Conservation (phyloP, 2,797 vertebrate species). For the Emydoidea blandingii region DNA sequence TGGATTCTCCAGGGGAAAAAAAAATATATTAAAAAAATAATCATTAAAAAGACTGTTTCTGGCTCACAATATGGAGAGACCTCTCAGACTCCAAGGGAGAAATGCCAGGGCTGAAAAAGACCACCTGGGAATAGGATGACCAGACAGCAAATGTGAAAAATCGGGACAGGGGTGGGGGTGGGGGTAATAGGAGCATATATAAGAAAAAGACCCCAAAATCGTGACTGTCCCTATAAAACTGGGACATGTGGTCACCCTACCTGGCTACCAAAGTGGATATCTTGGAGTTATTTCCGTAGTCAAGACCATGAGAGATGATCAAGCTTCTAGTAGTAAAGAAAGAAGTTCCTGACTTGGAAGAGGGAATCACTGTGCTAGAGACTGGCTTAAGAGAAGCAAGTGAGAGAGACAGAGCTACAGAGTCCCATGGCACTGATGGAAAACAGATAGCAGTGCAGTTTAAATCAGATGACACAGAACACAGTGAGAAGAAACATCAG, state of each 20-base stretch:
- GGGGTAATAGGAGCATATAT: too few species aligned
- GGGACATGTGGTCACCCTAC: too few species aligned
- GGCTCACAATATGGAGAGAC: background rate
- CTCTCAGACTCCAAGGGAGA: background rate
- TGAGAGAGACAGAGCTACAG: background rate
- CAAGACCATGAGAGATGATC: background rate
- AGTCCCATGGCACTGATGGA: background rate
- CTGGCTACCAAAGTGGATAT: background rate
- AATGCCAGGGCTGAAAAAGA: background rate
- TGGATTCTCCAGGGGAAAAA: background rate
- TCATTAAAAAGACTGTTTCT: background rate
- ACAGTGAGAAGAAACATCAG: background rate
- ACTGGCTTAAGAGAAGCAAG: background rate
- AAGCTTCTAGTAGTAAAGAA: background rate
- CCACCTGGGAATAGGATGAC: background rate
- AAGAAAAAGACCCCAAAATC: too few species aligned
- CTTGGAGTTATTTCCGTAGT: background rate
- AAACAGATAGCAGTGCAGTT: background rate
- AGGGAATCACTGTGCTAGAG: background rate
- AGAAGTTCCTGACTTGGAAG: background rate
- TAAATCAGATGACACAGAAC: background rate
- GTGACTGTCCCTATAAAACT: too few species aligned
- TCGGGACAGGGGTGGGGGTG: too few species aligned
- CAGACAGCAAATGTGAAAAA: too few species aligned
- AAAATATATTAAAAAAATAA: background rate